Conservation (phyloP, 2,888 invertebrate species). For the Plebejus argus region DNA sequence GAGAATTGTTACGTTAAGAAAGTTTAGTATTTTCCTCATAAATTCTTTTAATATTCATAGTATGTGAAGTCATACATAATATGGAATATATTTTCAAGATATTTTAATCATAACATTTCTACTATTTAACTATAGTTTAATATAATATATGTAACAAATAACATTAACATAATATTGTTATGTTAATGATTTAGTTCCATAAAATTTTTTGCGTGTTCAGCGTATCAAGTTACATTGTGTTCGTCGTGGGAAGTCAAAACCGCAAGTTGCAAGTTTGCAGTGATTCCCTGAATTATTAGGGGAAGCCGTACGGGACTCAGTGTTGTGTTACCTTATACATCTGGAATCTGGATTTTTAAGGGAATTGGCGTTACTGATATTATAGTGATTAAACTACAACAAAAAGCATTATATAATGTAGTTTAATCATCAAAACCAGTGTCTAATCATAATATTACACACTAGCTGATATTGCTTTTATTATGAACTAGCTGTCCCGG, state of each 20-base stretch:
- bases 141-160: too few species aligned
- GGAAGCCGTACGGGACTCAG: slow-evolving; percentile 23
- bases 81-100: too few species aligned
- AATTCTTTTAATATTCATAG: background rate
- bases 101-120: too few species aligned
- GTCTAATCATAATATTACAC: too few species aligned
- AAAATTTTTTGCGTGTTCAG: background rate
- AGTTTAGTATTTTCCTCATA: slow-evolving; percentile 1
- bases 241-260: background rate
- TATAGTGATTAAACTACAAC: too few species aligned
- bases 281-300: slow-evolving; percentile 29
- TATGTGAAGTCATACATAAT: background rate
- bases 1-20: slow-evolving; percentile 1
- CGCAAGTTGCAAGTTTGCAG: background rate
- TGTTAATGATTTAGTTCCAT: too few species aligned
- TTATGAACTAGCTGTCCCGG: too few species aligned
- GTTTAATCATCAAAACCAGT: too few species aligned
- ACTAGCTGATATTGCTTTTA: too few species aligned
- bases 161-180: too few species aligned
- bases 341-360: background rate
- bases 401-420: too few species aligned
- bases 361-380: background rate
- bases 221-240: background rate
- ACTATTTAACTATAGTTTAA: too few species aligned
- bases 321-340: background rate